These are phyloP conservation scores for Bibio marci DNA, from an alignment of 2,888 invertebrate genomes.

Conservation along the genomic window DNA sequence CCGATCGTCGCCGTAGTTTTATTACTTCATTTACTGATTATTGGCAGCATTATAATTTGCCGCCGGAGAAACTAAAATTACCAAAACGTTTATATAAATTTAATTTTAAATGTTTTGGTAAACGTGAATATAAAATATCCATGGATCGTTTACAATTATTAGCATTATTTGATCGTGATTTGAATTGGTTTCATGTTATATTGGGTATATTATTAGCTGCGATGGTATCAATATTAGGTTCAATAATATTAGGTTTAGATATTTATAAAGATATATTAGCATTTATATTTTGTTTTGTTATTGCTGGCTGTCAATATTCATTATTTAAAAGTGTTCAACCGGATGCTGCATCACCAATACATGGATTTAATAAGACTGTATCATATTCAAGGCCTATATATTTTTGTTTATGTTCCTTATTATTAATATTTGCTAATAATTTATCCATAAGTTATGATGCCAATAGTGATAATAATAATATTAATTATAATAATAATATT, in stretches of 20 bases:
- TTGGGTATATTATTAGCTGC: slow-evolving; percentile 70
- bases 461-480: background rate
- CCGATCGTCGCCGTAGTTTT: slow-evolving; percentile 14
- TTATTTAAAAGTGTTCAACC: slow-evolving; percentile 95
- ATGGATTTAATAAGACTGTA: slow-evolving; percentile 90
- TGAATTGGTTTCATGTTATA: slow-evolving; percentile 53
- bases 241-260: slow-evolving; percentile 60
- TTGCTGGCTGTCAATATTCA: slow-evolving; percentile 95
- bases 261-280: slow-evolving; percentile 87
- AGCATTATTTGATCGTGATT: slow-evolving; percentile 83
- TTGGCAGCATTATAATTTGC: slow-evolving; percentile 22
- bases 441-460: slow-evolving; percentile 14
- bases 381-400: slow-evolving; percentile 89
- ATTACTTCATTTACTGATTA: slow-evolving; percentile 25
- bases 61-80: slow-evolving; percentile 21
- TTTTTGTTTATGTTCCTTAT: slow-evolving; percentile 62
- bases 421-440: slow-evolving; percentile 33
- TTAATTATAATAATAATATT: no score
- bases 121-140: slow-evolving; percentile 47
- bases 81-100: slow-evolving; percentile 29
- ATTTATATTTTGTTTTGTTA: slow-evolving; percentile 92
- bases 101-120: slow-evolving; percentile 22
- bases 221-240: slow-evolving; percentile 70
- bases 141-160: slow-evolving; percentile 85
- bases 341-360: slow-evolving; percentile 95